Evolutionary conservation across 2,888 invertebrate species (phyloP).

Genomic region (Andricus curvator): DNA sequence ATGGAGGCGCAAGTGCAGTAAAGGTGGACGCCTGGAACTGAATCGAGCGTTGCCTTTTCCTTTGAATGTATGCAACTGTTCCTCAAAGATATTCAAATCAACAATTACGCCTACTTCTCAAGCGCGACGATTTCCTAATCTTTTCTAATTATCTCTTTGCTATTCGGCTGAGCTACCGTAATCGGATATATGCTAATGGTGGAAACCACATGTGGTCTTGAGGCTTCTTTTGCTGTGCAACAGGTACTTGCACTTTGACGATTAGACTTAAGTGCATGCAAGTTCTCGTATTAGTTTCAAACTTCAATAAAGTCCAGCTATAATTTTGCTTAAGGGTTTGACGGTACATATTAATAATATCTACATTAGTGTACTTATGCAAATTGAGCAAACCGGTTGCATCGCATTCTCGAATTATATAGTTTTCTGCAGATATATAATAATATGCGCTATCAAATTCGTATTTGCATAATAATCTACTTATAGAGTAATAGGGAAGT

Average conservation of each 20-base stretch:
- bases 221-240: slow-evolving; percentile 48
- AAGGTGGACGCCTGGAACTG: background rate
- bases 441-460: background rate
- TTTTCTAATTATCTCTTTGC: slow-evolving; percentile 68
- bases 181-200: slow-evolving; percentile 68
- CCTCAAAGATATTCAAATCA: slow-evolving; percentile 38
- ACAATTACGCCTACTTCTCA: slow-evolving; percentile 42
- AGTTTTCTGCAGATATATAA: background rate
- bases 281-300: background rate
- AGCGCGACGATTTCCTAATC: slow-evolving; percentile 61
- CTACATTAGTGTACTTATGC: slow-evolving; percentile 7
- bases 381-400: background rate
- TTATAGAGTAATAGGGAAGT: background rate
- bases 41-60: background rate
- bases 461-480: background rate
- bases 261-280: background rate
- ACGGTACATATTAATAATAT: background rate
- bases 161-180: slow-evolving; percentile 57
- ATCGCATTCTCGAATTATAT: background rate
- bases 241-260: slow-evolving; percentile 42
- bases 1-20: background rate
- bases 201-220: slow-evolving; percentile 49
- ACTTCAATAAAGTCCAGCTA: background rate
- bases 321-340: slow-evolving; percentile 11
- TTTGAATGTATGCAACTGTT: background rate